Percentiles rank a stretch among this genome's conserved stretches.
These are phyloP conservation scores for Pilophorus perplexus DNA, from an alignment of 2,888 invertebrate species.

Conservation along the genomic window DNA sequence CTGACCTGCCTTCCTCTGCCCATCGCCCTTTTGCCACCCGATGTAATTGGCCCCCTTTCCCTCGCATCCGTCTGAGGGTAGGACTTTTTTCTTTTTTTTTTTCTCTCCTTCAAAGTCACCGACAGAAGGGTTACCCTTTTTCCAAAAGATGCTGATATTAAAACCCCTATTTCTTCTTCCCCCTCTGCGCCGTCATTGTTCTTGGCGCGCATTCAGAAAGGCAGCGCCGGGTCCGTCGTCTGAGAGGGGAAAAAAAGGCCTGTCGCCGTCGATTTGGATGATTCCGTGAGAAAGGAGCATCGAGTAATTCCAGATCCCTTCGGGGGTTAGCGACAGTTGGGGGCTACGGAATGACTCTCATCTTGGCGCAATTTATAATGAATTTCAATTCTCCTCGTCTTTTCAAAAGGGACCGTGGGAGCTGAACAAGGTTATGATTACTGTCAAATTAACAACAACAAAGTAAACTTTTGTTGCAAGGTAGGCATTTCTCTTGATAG, in stretches of 20 bases:
- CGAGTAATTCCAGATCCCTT: constrained; percentile 3
- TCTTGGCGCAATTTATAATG: background rate
- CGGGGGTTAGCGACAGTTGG: constrained; percentile 11
- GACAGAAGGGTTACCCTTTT: constrained; percentile 38
- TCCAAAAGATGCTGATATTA: constrained; percentile 33
- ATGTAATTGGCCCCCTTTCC: constrained; percentile 23
- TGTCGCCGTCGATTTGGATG: background rate
- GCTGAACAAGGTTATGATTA: too few relatives aligned
- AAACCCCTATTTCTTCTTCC: background rate
- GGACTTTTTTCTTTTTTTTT: constrained; percentile 1
- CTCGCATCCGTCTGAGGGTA: constrained; percentile 25
- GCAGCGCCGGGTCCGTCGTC: too few relatives aligned
- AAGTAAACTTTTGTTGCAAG: too few relatives aligned
- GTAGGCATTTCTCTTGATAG: too few relatives aligned
- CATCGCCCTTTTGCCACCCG: constrained; percentile 23
- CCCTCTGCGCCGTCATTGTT: background rate
- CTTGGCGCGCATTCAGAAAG: too few relatives aligned
- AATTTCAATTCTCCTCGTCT: background rate
- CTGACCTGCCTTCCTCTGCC: constrained; percentile 12
- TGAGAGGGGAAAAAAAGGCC: too few relatives aligned
- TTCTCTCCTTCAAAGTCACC: background rate
- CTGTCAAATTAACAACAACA: too few relatives aligned
- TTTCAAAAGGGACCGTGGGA: too few relatives aligned
- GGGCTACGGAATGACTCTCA: background rate
- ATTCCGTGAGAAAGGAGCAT: constrained; percentile 12